Conservation (phyloP, 2,888 invertebrate species). For the Panzeria rudis region DNA sequence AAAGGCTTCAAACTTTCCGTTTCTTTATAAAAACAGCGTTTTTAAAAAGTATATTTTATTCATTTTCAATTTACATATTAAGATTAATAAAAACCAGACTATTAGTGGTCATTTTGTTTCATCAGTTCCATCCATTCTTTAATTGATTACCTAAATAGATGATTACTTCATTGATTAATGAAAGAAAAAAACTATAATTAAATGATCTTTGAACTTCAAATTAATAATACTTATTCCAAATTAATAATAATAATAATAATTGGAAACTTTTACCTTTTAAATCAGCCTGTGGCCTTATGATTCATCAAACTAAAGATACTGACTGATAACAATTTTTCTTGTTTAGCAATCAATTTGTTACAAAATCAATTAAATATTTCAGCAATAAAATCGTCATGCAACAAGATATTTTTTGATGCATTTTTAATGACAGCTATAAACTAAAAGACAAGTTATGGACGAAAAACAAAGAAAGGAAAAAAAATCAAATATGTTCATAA, state of each 20-base stretch:
- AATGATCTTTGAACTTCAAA: neutral
- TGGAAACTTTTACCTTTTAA: neutral
- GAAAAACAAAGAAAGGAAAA: slow-evolving; percentile 3
- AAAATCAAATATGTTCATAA: slow-evolving; percentile 35
- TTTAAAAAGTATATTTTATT: too few species aligned
- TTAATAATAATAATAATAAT: neutral
- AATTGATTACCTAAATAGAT: neutral
- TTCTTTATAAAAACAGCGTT: too few species aligned
- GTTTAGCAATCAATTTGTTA: slow-evolving; percentile 13
- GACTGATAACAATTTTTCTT: neutral
- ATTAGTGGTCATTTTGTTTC: neutral
- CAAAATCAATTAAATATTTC: slow-evolving; percentile 44
- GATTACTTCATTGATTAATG: neutral
- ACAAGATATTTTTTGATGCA: slow-evolving; percentile 55
- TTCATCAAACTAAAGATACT: neutral
- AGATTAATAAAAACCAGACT: too few species aligned
- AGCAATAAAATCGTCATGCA: slow-evolving; percentile 38
- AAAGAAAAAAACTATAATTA: neutral
- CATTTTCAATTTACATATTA: too few species aligned
- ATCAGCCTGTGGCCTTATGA: neutral
- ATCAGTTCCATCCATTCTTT: neutral
- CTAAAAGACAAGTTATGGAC: slow-evolving; percentile 19
- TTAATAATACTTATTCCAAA: neutral
- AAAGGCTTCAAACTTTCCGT: too few species aligned
- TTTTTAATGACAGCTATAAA: slow-evolving; percentile 59